Percentiles rank a stretch among this genome's conserved stretches.
phyloP scores from a whole-genome alignment of 2,888 invertebrate genomes.

The Scaptomyza reducta region DNA sequence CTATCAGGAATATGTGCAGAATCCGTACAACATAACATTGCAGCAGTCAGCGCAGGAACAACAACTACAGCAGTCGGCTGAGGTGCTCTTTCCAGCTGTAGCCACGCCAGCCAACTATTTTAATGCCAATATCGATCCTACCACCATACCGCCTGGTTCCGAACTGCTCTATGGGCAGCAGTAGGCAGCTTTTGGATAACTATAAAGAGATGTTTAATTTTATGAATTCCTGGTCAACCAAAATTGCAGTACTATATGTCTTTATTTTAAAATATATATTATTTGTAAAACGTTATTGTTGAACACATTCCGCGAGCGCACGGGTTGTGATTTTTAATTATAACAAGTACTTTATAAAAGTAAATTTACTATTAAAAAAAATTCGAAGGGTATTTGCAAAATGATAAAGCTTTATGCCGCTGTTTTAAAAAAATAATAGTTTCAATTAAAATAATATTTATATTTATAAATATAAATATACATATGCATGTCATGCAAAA shows the following conservation, averaged over 20 bases:
- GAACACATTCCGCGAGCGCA: slow-evolving; percentile 56
- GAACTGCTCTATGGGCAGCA: slow-evolving; percentile 87
- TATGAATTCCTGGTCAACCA: slow-evolving; percentile 36
- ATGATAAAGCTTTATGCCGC: slow-evolving; percentile 63
- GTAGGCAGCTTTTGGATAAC: slow-evolving; percentile 49
- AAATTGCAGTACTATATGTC: slow-evolving; percentile 14
- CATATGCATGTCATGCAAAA: slow-evolving; percentile 57
- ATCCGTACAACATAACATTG: slow-evolving; percentile 84
- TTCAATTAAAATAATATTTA: slow-evolving; percentile 60
- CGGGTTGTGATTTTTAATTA: slow-evolving; percentile 29
- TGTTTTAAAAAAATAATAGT: slow-evolving; percentile 64
- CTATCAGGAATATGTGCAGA: slow-evolving; percentile 83
- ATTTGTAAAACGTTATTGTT: slow-evolving; percentile 23
- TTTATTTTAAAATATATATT: slow-evolving; percentile 9
- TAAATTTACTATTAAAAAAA: slow-evolving; percentile 18
- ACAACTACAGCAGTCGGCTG: slow-evolving; percentile 32
- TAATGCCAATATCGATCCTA: slow-evolving; percentile 85
- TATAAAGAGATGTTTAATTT: slow-evolving; percentile 28
- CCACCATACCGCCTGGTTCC: slow-evolving; percentile 86
- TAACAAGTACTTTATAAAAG: slow-evolving; percentile 12
- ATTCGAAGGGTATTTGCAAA: slow-evolving; percentile 33
- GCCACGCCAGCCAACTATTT: slow-evolving; percentile 87
- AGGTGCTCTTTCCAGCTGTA: slow-evolving; percentile 66
- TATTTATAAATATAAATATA: slow-evolving; percentile 66
- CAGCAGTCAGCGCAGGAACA: slow-evolving; percentile 70